Evolutionary conservation across 2,113 vertebrate genomes (phyloP).

Genomic region (Chaenogobius annularis): DNA sequence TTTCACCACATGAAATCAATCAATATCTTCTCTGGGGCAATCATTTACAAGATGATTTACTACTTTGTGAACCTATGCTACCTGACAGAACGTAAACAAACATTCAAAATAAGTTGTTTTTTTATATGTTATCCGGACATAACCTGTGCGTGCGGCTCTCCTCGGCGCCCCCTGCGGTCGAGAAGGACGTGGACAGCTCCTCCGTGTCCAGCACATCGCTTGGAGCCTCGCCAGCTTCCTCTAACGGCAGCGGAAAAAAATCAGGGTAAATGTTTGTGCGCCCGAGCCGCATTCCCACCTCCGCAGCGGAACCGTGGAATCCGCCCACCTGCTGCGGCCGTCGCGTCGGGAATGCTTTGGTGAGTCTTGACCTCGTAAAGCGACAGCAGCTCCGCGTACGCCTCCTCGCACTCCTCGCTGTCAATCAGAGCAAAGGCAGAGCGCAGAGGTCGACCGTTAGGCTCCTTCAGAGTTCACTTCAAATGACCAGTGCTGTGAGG

Average conservation of each 20-base stretch:
- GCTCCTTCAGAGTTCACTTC: not conserved
- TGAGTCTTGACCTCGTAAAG: constrained; percentile 62
- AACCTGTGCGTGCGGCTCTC: constrained; percentile 54
- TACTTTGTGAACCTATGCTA: no score
- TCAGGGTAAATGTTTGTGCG: constrained; percentile 7
- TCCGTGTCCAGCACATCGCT: constrained; percentile 46
- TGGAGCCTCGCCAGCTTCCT: constrained; percentile 18
- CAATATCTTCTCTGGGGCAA: no score
- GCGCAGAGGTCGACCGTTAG: not conserved
- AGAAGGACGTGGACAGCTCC: constrained; percentile 68
- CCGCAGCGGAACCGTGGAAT: constrained; percentile 19
- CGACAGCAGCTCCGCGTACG: constrained; percentile 76
- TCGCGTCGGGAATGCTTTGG: constrained; percentile 45
- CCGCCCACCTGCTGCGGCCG: constrained; percentile 58
- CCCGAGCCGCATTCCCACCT: constrained; percentile 6
- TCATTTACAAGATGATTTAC: no score
- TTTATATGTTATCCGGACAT: not conserved
- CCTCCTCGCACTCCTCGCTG: constrained; percentile 86
- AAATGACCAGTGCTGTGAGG: no score
- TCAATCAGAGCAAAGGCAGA: constrained; percentile 47
- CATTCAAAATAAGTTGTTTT: not conserved
- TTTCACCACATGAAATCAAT: no score
- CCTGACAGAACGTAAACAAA: no score
- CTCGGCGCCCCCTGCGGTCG: constrained; percentile 59
- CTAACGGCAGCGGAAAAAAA: constrained; percentile 43